Conservation (phyloP, 2,797 vertebrate genomes). For the Pampus argenteus region DNA sequence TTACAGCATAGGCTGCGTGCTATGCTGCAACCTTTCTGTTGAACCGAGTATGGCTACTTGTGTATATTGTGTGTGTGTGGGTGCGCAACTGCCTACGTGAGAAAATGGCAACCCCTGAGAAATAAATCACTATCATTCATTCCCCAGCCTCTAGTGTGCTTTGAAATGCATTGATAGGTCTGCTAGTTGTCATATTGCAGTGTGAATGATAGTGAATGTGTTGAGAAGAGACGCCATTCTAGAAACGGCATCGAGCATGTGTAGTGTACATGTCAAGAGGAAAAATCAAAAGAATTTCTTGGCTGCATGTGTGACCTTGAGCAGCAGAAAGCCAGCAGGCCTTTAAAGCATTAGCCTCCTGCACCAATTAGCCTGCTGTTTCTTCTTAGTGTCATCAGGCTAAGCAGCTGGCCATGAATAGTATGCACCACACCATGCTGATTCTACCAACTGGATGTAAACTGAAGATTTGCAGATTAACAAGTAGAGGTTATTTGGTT, state of each 20-base stretch:
- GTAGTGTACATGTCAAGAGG: not conserved
- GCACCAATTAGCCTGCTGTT: conserved; percentile 60
- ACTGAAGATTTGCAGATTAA: conserved; percentile 20
- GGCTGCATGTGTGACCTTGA: conserved; percentile 55
- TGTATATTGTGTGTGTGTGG: conserved; percentile 23
- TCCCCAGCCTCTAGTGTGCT: conserved; percentile 18
- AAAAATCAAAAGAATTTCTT: conserved; percentile 22
- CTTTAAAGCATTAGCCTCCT: conserved; percentile 61
- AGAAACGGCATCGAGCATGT: not conserved
- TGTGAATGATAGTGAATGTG: conserved; percentile 21
- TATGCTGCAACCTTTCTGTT: conserved; percentile 54
- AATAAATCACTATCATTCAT: conserved; percentile 43
- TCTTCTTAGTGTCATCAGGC: conserved; percentile 52
- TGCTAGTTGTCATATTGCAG: conserved; percentile 15
- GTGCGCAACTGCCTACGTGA: conserved; percentile 42
- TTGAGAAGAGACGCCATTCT: conserved; percentile 2
- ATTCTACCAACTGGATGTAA: conserved; percentile 33
- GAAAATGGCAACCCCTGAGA: conserved; percentile 71
- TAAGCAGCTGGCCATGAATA: conserved; percentile 39
- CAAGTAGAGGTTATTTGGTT: not conserved
- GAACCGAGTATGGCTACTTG: conserved; percentile 35
- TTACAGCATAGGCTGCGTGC: conserved; percentile 44
- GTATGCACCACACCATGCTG: conserved; percentile 13
- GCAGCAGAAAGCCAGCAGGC: conserved; percentile 45
- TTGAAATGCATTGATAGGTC: conserved; percentile 36